Conservation (phyloP, 2,888 invertebrate genomes). For the Cheilosia grossa region DNA sequence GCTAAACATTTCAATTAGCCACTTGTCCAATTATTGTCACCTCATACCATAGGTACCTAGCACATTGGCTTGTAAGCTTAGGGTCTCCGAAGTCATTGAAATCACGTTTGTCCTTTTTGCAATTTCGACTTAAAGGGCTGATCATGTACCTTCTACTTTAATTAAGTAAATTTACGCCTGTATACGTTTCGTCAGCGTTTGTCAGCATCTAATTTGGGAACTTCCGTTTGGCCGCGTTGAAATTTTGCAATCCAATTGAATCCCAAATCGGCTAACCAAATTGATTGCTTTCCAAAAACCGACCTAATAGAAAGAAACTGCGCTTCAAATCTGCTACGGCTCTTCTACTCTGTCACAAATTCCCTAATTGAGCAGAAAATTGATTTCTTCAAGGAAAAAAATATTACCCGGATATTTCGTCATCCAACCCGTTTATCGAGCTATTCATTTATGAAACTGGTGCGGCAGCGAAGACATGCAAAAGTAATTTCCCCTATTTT, state of each 20-base stretch:
- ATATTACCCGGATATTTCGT: neutral
- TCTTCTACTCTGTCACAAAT: constrained; percentile 2
- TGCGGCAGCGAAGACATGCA: neutral
- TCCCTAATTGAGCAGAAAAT: constrained; percentile 40
- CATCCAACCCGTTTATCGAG: neutral
- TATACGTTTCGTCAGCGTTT: too few relatives aligned
- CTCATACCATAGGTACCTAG: neutral
- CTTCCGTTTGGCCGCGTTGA: neutral
- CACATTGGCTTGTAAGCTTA: too few relatives aligned
- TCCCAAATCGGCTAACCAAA: neutral
- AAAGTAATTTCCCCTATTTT: neutral
- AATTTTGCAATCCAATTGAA: neutral
- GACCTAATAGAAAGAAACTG: constrained; percentile 10
- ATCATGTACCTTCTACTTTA: too few relatives aligned
- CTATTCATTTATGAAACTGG: neutral
- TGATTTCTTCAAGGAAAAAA: constrained; percentile 5
- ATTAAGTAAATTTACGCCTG: too few relatives aligned
- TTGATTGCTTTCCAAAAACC: neutral
- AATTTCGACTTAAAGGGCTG: too few relatives aligned
- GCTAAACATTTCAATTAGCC: too few relatives aligned
- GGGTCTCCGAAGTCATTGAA: neutral
- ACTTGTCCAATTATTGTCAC: neutral
- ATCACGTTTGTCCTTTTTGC: neutral
- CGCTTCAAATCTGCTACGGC: constrained; percentile 1
- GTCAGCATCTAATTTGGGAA: neutral